phyloP scores from a whole-genome alignment of 2,113 vertebrate species.

The Girardinichthys multiradiatus region DNA sequence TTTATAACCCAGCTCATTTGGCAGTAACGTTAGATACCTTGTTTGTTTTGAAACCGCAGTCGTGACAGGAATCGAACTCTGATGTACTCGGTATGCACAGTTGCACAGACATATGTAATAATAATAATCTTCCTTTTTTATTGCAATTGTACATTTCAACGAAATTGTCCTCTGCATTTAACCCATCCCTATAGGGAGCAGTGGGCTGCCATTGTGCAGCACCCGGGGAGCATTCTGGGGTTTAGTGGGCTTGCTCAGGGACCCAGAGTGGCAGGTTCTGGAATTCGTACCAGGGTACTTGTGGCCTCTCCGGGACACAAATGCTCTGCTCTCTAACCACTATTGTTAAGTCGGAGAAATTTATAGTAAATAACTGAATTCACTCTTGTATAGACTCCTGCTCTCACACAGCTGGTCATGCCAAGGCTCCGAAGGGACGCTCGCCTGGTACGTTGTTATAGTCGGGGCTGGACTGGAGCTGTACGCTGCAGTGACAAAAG shows the following conservation, averaged over 20 bases:
- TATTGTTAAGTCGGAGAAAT: not conserved
- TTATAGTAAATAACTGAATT: not conserved
- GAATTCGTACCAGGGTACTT: too few relatives aligned
- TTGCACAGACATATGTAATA: not conserved
- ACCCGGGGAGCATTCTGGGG: too few relatives aligned
- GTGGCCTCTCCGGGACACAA: too few relatives aligned
- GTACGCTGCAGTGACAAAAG: constrained; percentile 68
- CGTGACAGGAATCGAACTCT: not conserved
- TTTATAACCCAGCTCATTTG: not conserved
- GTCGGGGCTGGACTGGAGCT: constrained; percentile 56
- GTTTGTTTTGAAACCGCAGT: not conserved
- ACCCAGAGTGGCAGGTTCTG: too few relatives aligned
- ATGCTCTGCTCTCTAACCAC: too few relatives aligned
- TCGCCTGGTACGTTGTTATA: constrained; percentile 61
- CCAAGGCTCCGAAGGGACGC: constrained; percentile 43
- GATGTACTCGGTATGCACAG: not conserved
- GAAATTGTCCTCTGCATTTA: too few relatives aligned
- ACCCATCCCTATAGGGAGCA: too few relatives aligned
- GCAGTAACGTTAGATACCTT: not conserved
- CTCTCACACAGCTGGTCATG: constrained; percentile 44
- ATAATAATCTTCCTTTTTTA: too few relatives aligned
- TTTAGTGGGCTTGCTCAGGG: too few relatives aligned
- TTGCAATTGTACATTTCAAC: too few relatives aligned
- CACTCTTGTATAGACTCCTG: constrained; percentile 1
- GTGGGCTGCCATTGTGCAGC: too few relatives aligned